Percentiles rank a stretch among this genome's conserved stretches.
Evolutionary conservation across 2,888 invertebrate genomes (phyloP).

Genomic region (Himalopsyche japonica): DNA sequence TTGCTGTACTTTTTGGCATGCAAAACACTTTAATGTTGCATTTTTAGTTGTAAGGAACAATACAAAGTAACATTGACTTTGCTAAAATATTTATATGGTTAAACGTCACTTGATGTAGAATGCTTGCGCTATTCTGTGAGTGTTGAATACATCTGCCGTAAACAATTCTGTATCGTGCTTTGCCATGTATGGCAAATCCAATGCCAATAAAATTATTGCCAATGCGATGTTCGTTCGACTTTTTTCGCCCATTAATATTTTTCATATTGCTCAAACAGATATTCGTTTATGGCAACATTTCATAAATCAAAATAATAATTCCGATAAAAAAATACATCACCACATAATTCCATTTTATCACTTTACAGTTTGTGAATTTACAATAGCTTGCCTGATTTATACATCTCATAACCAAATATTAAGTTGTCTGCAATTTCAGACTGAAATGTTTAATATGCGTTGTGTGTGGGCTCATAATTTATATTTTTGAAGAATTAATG

Average conservation of each 20-base stretch:
- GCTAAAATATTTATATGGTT: too few species aligned
- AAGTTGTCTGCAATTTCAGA: background rate
- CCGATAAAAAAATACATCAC: background rate
- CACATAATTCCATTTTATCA: background rate
- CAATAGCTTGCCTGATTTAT: background rate
- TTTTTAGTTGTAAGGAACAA: too few species aligned
- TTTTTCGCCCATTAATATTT: constrained; percentile 5
- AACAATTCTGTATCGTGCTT: constrained; percentile 14
- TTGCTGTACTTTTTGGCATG: too few species aligned
- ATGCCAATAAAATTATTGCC: constrained; percentile 19
- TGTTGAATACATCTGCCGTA: background rate
- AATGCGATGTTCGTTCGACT: constrained; percentile 12
- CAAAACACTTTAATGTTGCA: too few species aligned
- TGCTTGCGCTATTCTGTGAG: too few species aligned
- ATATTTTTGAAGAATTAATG: too few species aligned
- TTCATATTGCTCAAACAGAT: background rate
- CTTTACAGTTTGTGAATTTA: background rate
- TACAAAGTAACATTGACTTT: too few species aligned
- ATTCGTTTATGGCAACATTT: constrained; percentile 11
- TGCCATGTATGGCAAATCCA: constrained; percentile 27
- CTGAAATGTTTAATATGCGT: background rate
- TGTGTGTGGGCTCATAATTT: background rate
- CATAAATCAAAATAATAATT: background rate
- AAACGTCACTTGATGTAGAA: too few species aligned
- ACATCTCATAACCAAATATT: background rate